A percentile compares a stretch with the other conserved stretches of the same genome.
phyloP scores from a whole-genome alignment of 2,888 invertebrate species.

The Thereva unica region DNA sequence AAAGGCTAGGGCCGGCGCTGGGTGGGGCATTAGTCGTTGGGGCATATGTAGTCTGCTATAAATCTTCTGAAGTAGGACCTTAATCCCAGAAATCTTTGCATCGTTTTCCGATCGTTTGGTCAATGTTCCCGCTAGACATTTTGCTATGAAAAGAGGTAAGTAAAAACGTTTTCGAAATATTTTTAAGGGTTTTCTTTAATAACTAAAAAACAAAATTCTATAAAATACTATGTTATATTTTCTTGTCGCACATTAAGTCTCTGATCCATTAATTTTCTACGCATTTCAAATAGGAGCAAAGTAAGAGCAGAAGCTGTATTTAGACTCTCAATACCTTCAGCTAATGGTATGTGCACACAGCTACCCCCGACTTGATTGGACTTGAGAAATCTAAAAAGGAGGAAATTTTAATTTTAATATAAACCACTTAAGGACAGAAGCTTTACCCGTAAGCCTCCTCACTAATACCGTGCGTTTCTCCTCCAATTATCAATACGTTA shows the following conservation, averaged over 20 bases:
- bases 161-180: no score
- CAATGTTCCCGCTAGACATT: no score
- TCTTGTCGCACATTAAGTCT: neutral
- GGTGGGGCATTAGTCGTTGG: no score
- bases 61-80: no score
- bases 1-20: no score
- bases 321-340: conserved; percentile 77
- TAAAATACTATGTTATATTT: neutral
- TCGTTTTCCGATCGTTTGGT: no score
- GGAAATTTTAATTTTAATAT: conserved; percentile 9
- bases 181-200: no score
- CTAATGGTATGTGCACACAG: conserved; percentile 79
- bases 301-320: conserved; percentile 84
- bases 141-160: no score
- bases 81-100: no score
- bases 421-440: neutral
- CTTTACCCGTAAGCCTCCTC: conserved; percentile 66
- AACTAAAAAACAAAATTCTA: no score
- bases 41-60: no score
- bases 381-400: conserved; percentile 46
- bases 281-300: conserved; percentile 77
- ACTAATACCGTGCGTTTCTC: conserved; percentile 89
- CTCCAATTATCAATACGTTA: conserved; percentile 77
- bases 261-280: neutral
- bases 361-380: conserved; percentile 63